Evolutionary conservation across 2,888 invertebrate species (phyloP), one percentile per base, ranked within the genome.

Genomic region (Plagiodera versicolora): DNA sequence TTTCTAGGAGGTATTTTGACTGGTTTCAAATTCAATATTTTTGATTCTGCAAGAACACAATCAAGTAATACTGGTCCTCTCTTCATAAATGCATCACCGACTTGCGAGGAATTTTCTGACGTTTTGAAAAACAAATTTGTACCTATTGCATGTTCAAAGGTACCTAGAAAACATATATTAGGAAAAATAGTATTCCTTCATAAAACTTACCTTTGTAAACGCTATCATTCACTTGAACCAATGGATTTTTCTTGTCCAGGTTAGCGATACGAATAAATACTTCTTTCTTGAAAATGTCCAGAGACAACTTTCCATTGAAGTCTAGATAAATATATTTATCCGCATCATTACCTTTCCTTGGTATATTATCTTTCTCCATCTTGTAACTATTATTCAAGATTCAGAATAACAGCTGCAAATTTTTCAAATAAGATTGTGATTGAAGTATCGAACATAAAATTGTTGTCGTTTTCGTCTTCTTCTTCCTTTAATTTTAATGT

Each of bases 81-180:
- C 62, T 56, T 68, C 52, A 70, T 69, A 51, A 75, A 75, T 16
- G 74, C 62, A 63, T 70, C 70, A 9, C 53, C 60, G 11, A 51
- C 53, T 28, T 55, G 55, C 11, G 63, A 56, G 17, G 82, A 80
- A 39, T 83, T 77, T 28, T 83, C 79, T 63, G 87, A 84, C 70
- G 86, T 86, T 74, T 88, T 86, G 75, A 92, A 91, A 75, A 91
- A 89, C 75, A 92, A 81, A 67, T 87, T 86, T 14, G 91, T 91
- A 17, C 91, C 92, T 61, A 89, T 76, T 8, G 87, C 82, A 74
- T 86, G 85, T 72, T 87, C 87, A 77, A 86, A 90, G 53, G 83
- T 84, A 16, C 91, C 92, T 86, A 76, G 71, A 78, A 82, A 81
- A n/a, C n/a, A n/a, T n/a, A n/a, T n/a, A n/a, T n/a, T n/a, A n/a